Conservation (phyloP, 1,140 invertebrate genomes). For the Zophobas morio region DNA sequence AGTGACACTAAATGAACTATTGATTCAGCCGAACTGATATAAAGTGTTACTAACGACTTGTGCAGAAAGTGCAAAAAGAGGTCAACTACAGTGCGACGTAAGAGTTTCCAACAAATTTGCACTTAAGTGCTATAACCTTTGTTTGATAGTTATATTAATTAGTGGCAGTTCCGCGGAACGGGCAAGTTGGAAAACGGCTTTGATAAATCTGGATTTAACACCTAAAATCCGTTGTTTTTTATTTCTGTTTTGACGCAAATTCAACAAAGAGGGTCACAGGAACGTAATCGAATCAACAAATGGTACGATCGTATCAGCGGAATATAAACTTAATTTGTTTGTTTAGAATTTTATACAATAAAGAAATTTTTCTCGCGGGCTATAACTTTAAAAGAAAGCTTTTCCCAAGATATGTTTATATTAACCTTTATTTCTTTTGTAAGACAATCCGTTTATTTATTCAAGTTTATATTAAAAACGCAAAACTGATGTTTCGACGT, state of each 20-base stretch:
- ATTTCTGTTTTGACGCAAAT: conserved; percentile 12
- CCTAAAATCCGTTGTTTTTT: conserved; percentile 8
- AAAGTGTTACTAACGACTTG: conserved; percentile 13
- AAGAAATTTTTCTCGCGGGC: conserved; percentile 22
- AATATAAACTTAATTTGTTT: conserved; percentile 34
- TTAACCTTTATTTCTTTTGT: conserved; percentile 31
- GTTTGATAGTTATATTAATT: too few relatives aligned
- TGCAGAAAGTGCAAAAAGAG: neutral
- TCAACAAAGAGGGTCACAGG: conserved; percentile 4
- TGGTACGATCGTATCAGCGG: conserved; percentile 15
- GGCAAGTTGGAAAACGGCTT: neutral
- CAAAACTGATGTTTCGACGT: neutral
- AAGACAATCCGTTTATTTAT: neutral
- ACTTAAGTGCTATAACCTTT: too few relatives aligned
- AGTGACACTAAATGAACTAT: conserved; percentile 13
- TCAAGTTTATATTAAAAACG: conserved; percentile 24
- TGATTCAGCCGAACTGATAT: conserved; percentile 1
- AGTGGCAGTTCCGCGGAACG: too few relatives aligned
- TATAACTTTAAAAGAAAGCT: conserved; percentile 19
- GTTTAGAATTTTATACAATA: conserved; percentile 35
- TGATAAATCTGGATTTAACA: neutral
- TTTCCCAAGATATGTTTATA: conserved; percentile 32
- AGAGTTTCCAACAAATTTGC: neutral
- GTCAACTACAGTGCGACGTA: conserved; percentile 14
- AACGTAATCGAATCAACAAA: conserved; percentile 33